Percentiles rank a stretch among this genome's conserved stretches.
Conservation (phyloP, 1,140 invertebrate genomes). For the Penaeus vannamei region DNA sequence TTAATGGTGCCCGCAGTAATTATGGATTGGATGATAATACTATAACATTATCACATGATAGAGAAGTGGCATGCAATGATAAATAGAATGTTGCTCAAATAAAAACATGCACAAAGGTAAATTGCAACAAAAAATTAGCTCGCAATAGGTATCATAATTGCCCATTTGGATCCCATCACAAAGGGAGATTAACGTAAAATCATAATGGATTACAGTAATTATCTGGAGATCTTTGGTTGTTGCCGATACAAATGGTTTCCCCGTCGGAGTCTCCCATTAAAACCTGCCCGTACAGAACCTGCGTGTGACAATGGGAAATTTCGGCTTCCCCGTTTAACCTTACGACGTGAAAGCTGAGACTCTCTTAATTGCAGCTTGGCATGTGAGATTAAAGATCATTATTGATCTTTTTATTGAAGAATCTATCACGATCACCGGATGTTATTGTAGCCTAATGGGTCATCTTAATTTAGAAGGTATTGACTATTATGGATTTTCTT, state of each 20-base stretch:
- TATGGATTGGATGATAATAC: slow-evolving; percentile 55
- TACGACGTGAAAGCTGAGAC: too few species aligned
- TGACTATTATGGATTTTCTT: too few species aligned
- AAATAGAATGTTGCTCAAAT: slow-evolving; percentile 18
- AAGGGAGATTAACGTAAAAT: slow-evolving; percentile 43
- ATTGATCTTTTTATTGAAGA: too few species aligned
- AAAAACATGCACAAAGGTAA: slow-evolving; percentile 41
- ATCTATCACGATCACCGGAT: too few species aligned
- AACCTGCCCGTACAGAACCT: too few species aligned
- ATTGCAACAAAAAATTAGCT: slow-evolving; percentile 46
- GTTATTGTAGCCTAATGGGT: too few species aligned
- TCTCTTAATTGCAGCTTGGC: too few species aligned
- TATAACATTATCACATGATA: slow-evolving; percentile 45
- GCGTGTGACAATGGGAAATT: too few species aligned
- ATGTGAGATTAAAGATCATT: too few species aligned
- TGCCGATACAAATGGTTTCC: slow-evolving; percentile 50
- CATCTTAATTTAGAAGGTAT: too few species aligned
- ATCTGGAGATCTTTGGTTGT: slow-evolving; percentile 17
- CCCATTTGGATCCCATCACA: slow-evolving; percentile 37
- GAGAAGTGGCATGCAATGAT: slow-evolving; percentile 43
- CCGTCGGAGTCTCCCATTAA: neutral
- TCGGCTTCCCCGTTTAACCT: too few species aligned
- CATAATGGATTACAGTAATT: slow-evolving; percentile 42
- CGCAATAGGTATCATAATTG: slow-evolving; percentile 46
- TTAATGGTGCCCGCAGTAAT: slow-evolving; percentile 53